These are phyloP conservation scores for Cepaea hortensis DNA, from an alignment of 2,888 invertebrate species.

Conservation along the genomic window DNA sequence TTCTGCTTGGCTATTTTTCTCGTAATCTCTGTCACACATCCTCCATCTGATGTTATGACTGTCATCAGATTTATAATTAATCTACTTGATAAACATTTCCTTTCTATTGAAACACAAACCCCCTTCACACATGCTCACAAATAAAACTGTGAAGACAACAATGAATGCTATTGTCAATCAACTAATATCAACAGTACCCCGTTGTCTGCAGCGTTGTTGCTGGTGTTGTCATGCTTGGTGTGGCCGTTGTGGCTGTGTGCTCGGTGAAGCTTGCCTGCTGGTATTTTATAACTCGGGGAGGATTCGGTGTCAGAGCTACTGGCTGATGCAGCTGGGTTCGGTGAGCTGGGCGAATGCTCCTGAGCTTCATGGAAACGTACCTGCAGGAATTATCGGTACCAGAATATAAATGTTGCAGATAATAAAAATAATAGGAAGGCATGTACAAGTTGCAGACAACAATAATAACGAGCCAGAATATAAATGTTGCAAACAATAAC, in stretches of 20 bases:
- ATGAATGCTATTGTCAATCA: no score
- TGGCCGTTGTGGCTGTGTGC: background rate
- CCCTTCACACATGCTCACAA: no score
- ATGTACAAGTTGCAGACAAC: background rate
- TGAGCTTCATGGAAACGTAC: slow-evolving; percentile 38
- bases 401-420: background rate
- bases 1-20: no score
- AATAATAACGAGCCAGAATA: no score
- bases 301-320: background rate
- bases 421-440: background rate
- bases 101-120: no score
- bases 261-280: background rate
- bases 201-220: slow-evolving; percentile 24
- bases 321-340: background rate
- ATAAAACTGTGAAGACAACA: no score
- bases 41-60: no score
- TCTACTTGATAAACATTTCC: no score
- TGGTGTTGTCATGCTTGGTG: background rate
- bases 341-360: slow-evolving; percentile 12
- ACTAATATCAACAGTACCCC: slow-evolving; percentile 1
- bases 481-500: no score
- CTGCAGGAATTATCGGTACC: background rate
- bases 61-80: no score
- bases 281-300: background rate
- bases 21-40: no score